Conservation (phyloP, 2,797 vertebrate species). For the Leptodactylus fallax region DNA sequence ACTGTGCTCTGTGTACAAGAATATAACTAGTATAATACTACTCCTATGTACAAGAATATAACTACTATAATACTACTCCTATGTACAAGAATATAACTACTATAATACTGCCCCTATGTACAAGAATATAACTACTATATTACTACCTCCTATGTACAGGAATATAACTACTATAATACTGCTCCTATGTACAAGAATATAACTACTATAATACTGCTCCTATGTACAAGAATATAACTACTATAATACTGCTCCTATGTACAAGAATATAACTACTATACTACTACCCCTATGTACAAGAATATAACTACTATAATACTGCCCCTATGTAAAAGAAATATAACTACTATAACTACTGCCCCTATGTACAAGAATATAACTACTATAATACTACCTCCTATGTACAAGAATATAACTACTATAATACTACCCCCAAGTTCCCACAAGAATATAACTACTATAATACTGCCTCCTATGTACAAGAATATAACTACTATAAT, state of each 20-base stretch:
- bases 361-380: background rate
- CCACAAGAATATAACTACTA: conserved; percentile 14
- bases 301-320: background rate
- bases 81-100: no score
- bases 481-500: background rate
- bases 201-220: no score
- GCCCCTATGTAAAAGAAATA: background rate
- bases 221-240: no score
- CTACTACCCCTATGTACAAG: background rate
- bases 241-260: no score
- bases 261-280: background rate
- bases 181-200: no score
- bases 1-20: background rate
- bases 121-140: no score
- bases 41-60: background rate
- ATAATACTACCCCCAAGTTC: background rate
- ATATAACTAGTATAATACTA: background rate
- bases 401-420: conserved; percentile 4
- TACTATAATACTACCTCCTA: background rate
- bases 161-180: no score
- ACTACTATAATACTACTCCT: no score
- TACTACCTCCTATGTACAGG: no score
- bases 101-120: no score
- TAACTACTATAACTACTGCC: no score
- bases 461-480: conserved; percentile 12